Evolutionary conservation across 2,888 invertebrate species (phyloP).

Genomic region (Pegoplata infirma): DNA sequence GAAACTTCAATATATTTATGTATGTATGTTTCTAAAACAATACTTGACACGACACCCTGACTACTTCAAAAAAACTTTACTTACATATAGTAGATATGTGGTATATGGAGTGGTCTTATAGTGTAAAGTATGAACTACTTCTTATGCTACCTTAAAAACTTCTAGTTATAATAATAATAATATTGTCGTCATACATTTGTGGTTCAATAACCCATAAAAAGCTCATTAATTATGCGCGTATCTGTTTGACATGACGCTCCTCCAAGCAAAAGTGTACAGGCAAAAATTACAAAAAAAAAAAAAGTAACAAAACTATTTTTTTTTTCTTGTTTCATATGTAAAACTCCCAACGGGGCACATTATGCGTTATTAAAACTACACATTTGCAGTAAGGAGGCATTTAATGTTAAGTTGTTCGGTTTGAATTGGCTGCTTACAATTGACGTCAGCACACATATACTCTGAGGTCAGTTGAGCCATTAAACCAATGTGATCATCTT

Average conservation of each 20-base stretch:
- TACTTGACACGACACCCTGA: constrained; percentile 46
- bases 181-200: constrained; percentile 62
- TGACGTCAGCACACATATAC: too few species aligned
- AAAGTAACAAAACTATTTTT: not conserved
- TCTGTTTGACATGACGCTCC: constrained; percentile 66
- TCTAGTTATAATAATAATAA: constrained; percentile 7
- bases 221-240: constrained; percentile 77
- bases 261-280: constrained; percentile 45
- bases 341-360: constrained; percentile 48
- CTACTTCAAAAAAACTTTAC: not conserved
- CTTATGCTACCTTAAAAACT: not conserved
- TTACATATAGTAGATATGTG: not conserved
- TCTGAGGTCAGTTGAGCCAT: too few species aligned
- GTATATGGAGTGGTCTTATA: not conserved
- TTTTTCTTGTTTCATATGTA: constrained; percentile 42
- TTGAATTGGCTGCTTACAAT: too few species aligned
- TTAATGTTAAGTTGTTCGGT: too few species aligned
- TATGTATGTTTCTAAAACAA: constrained; percentile 4
- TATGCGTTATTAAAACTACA: constrained; percentile 48
- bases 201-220: constrained; percentile 77
- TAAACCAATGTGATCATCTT: too few species aligned
- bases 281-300: not conserved
- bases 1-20: not conserved
- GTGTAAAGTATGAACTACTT: not conserved
- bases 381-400: constrained; percentile 14